Evolutionary conservation across 2,888 invertebrate species (phyloP), one percentile per base, ranked within the genome.

Genomic region (Onthophagus sagittarius): DNA sequence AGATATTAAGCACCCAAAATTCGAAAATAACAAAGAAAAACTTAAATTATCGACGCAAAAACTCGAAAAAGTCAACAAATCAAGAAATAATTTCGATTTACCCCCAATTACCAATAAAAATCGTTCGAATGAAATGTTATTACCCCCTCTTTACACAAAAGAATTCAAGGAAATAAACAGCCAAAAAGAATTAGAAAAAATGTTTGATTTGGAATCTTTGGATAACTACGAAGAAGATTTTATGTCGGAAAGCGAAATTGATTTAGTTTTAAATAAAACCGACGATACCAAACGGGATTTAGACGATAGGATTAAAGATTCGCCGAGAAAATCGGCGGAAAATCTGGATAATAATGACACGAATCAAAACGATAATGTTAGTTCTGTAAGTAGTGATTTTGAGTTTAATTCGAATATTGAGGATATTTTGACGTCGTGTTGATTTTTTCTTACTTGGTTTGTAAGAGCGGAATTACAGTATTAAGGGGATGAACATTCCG

Each of bases 171-270:
- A 83, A 53, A 83, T 82, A 77, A 78, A 80, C 2, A 81, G 79
- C 73, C 72, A 79, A 63, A 81, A 79, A 72, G 84, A 84, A 39
- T 75, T 82, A n/a, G 83, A 84, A 75, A 82, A 82, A 74, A 74
- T 83, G 63, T 82, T 84, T 73, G 82, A 82, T 73, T 75, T 76
- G n/a, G 78, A 78, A 67, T 75, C 78, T 13, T 71, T 80, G 33
- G 82, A 81, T 73, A 83, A 84, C 73, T 85, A 84, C 73, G 84
- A 85, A 77, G 84, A 85, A 77, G 84, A 85, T 79, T 84, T 84
- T 77, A 83, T 84, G 79, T 82, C 81, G 1, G 78, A 77, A n/a
- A 79, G 78, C 73, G 80, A 80, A 67, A 71, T 77, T 5, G 79
- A 80, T 67, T 70, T 77, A 15, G 72, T 74, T 63, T 69, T 72